Base-by-base conservation (phyloP, 1,140 invertebrate species). In the Tenebrio molitor region DNA sequence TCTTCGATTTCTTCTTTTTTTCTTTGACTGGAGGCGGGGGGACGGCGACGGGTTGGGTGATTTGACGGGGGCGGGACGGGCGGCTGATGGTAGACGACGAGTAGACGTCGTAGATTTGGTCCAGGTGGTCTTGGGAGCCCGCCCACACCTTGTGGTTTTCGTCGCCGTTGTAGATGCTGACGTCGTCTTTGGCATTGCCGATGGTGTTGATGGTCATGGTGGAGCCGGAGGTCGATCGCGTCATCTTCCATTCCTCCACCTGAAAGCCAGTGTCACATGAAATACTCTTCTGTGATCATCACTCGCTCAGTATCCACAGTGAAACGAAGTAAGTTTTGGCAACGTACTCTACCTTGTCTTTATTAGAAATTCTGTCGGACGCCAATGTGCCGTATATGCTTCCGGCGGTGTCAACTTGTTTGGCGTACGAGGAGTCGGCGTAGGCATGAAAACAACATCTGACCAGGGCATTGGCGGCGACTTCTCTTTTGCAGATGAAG, bases 401-500 rank as follows among this genome's bases (percentile, higher is more conserved):
- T 12, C 84, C 82, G 25, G 86, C 85, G 25, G 86, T 87, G 73
- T 93, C 92, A 41, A 93, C 86, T 71, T 93, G 91, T 79, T 93
- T 94, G 16, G 94, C 95, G 81, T 97, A 96, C 68, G 93, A 95
- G 73, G 93, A 95, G 84, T 97, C 95, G 0, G 95, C 95, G 83
- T 97, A 97, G 15, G 96, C 94, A 84, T 97, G 95, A 83, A 97
- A 97, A 85, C 95, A 97, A 84, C 95, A 97, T 73, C 95, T 86
- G 33, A 97, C 95, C 78, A 97, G 87, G 68, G 96, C 96, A 81
- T 97, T 97, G 29, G 95, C 95, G 3, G 96, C 95, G 82, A 95
- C 94, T 84, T 97, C 96, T 42, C 95, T 89, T 79, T 97, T 97
- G 84, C 97, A 99, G 77, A 99, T 96, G 84, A 99, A 99, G 19